Evolutionary conservation across 1,140 invertebrate genomes (phyloP), one percentile per base, ranked within the genome.

Genomic region (Rhagoletis pomonella): DNA sequence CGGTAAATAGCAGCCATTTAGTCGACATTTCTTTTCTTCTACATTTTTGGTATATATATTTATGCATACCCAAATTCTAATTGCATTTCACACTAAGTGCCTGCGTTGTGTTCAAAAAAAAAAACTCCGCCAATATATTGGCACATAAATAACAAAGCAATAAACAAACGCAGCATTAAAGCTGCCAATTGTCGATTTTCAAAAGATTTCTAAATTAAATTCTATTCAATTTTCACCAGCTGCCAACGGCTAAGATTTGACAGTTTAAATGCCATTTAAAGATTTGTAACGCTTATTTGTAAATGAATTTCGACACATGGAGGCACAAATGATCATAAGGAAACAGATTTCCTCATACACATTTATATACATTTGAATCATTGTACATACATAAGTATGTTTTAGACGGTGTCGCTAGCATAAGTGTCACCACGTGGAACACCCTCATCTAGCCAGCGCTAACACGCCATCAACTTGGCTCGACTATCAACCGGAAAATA

Each of bases 161-260:
- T 81, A 81, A 81, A 55, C 73, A 81, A 81, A 47, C 55, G 73
- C 5, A 3, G 47, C 4, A 50, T 19, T 55, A 81, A 55, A 81
- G 73, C 73, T 81, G n/a, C 47, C 73, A 81, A 81, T 17, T 81
- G 73, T 17, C 73, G 55, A 55, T 55, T 81, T 81, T 17, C n/a
- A 19, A 81, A 55, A 81, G 5, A 81, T 81, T 81, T 81, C 29
- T 29, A 81, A 81, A 81, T 81, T 81, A 81, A 81, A 81, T 81
- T 81, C 73, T 55, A 81, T 81, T 55, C n/a, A 81, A 81, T 81
- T 55, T 19, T 81, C 73, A 47, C 44, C n/a, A 42, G 73, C 44
- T 19, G 10, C 69, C 39, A 77, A 50, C 17, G 39, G 69, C 73
- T 81, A 55, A 44, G 55, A 81, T 81, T 81, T 81, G 73, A 47